These are phyloP conservation scores for Muscicapa adusta DNA, from an alignment of 2,113 vertebrate species.

Conservation along the genomic window DNA sequence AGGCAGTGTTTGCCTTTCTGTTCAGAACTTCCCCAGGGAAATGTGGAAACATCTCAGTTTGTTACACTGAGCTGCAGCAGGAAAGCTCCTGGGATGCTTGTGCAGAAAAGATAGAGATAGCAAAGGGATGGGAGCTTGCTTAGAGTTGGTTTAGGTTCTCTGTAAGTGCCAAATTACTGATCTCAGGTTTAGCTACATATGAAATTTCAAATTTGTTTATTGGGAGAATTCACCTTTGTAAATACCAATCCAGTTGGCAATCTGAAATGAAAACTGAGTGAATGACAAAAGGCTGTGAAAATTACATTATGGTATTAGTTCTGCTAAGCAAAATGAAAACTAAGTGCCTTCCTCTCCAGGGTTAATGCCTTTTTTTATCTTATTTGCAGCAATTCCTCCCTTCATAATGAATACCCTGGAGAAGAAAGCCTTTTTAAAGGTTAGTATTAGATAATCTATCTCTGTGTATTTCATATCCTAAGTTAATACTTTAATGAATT, in stretches of 20 bases:
- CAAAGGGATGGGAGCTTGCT: not conserved
- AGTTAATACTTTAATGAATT: not conserved
- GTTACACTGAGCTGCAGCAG: not conserved
- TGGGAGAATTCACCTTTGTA: not conserved
- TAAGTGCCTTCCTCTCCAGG: not conserved
- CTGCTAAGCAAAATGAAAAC: not conserved
- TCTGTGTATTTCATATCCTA: not conserved
- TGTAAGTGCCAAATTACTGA: not conserved
- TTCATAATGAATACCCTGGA: conserved; percentile 98
- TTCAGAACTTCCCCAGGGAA: not conserved
- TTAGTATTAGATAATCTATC: conserved; percentile 54
- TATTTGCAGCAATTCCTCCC: conserved; percentile 86
- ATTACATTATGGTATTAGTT: not conserved
- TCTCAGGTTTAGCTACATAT: not conserved
- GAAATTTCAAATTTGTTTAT: not conserved
- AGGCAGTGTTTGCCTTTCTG: not conserved
- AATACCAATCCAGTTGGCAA: not conserved
- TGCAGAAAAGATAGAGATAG: not conserved
- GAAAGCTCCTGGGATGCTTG: not conserved
- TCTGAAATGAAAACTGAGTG: not conserved
- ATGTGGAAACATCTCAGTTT: not conserved
- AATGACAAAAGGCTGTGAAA: not conserved
- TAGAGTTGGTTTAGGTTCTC: not conserved
- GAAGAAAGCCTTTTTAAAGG: conserved; percentile 95
- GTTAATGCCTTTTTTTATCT: not conserved